These are phyloP conservation scores for Agonopterix alstromeriana DNA, from an alignment of 2,888 invertebrate species.

Conservation along the genomic window DNA sequence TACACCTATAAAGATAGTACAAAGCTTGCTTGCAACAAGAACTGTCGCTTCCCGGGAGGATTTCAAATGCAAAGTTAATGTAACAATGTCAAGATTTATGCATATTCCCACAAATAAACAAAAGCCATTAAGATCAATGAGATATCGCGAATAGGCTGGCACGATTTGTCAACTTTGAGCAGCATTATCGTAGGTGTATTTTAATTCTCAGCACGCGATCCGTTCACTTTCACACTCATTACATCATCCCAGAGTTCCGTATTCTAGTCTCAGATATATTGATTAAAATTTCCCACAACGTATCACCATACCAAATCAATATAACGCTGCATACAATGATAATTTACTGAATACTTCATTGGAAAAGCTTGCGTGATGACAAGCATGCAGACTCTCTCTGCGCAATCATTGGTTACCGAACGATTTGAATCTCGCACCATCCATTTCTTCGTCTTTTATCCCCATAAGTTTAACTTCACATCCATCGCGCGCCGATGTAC, in stretches of 20 bases:
- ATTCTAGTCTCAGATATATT: slow-evolving; percentile 13
- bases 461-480: neutral
- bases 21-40: too few species aligned
- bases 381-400: slow-evolving; percentile 38
- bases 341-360: slow-evolving; percentile 52
- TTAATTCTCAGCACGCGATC: slow-evolving; percentile 30
- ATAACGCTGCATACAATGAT: slow-evolving; percentile 14
- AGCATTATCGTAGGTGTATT: slow-evolving; percentile 11
- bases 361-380: slow-evolving; percentile 53
- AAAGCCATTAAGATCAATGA: slow-evolving; percentile 1
- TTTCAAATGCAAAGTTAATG: neutral
- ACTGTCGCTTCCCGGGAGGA: too few species aligned
- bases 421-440: slow-evolving; percentile 18
- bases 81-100: neutral
- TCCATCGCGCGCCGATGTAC: too few species aligned
- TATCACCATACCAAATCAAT: slow-evolving; percentile 9
- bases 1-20: too few species aligned
- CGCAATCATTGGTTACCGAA: slow-evolving; percentile 15
- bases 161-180: slow-evolving; percentile 5
- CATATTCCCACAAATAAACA: neutral
- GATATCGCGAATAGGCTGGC: neutral
- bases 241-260: neutral
- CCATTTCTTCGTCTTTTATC: slow-evolving; percentile 25
- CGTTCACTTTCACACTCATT: slow-evolving; percentile 41
- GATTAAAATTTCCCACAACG: slow-evolving; percentile 30